phyloP scores from a whole-genome alignment of 2,888 invertebrate species.

The Papilio demoleus region DNA sequence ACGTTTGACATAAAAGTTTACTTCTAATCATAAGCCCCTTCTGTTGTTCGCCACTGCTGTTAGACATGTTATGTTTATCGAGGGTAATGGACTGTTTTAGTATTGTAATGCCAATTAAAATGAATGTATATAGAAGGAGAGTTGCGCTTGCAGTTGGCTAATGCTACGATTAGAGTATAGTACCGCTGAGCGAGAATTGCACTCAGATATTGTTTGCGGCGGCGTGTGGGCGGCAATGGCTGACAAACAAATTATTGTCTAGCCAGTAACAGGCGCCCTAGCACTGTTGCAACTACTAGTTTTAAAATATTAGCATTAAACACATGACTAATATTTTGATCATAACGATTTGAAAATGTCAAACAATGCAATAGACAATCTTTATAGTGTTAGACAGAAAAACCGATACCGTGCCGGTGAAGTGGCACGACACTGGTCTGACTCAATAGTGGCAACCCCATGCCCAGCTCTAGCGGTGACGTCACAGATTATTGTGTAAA shows the following conservation, averaged over 20 bases:
- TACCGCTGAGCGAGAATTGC: conserved; percentile 37
- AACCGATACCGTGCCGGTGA: no score
- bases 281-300: conserved; percentile 22
- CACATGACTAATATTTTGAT: conserved; percentile 17
- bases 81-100: conserved; percentile 8
- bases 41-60: no score
- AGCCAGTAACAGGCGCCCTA: conserved; percentile 21
- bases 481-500: no score
- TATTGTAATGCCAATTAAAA: conserved; percentile 43
- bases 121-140: conserved; percentile 40
- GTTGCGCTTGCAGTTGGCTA: conserved; percentile 30
- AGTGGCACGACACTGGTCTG: no score
- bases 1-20: neutral
- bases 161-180: conserved; percentile 32
- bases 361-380: no score
- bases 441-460: no score
- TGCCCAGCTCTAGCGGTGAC: no score
- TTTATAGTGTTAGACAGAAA: no score
- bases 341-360: neutral
- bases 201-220: conserved; percentile 33
- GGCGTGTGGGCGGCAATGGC: conserved; percentile 42
- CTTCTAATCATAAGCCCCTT: neutral
- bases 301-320: conserved; percentile 7
- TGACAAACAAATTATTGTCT: conserved; percentile 42
- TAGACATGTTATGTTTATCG: neutral